Conservation (phyloP, 2,113 vertebrate genomes). For the Microcebus murinus region DNA sequence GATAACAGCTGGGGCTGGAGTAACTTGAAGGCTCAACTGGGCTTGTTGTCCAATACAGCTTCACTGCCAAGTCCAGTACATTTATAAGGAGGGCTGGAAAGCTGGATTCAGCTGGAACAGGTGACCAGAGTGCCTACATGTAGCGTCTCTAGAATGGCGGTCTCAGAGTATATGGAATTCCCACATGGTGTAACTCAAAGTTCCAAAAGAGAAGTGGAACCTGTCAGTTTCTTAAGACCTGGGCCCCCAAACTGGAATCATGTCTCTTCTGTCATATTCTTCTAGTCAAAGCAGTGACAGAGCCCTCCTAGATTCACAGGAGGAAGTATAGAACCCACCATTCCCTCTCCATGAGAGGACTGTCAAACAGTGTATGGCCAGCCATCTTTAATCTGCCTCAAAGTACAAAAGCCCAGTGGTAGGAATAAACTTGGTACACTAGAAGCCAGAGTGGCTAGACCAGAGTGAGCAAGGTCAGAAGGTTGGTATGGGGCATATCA, state of each 20-base stretch:
- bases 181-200: not conserved
- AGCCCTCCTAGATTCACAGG: not conserved
- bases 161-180: not conserved
- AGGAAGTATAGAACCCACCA: not conserved
- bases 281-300: not conserved
- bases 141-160: not conserved
- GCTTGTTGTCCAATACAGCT: not conserved
- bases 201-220: not conserved
- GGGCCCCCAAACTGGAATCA: not conserved
- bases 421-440: not conserved
- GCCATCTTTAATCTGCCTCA: conserved; percentile 20
- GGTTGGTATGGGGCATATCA: not conserved
- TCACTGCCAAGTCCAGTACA: not conserved
- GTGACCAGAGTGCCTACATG: not conserved
- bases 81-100: not conserved
- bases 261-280: not conserved
- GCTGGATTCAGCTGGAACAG: not conserved
- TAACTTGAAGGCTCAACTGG: not conserved
- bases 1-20: not conserved
- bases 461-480: not conserved
- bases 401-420: not conserved
- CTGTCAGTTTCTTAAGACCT: not conserved
- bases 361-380: not conserved
- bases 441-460: not conserved
- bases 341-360: not conserved